Base-by-base conservation (phyloP, 2,888 invertebrate species). In the Neoitamus cyanurus region DNA sequence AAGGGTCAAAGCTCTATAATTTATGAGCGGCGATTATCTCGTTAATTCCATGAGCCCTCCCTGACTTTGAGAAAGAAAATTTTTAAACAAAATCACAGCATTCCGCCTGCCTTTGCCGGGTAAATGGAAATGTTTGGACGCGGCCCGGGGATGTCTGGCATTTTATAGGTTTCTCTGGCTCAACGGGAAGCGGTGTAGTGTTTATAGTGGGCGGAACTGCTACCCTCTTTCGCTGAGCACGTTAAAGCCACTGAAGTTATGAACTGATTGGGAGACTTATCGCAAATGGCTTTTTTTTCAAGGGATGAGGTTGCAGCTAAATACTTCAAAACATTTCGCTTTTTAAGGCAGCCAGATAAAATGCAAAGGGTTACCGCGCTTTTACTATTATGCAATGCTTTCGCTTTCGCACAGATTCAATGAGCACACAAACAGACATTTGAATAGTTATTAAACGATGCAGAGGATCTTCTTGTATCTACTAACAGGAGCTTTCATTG, bases 1-100 rank as follows among this genome's bases (percentile, higher is more conserved):
- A 78, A 78, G 78, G 78, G 78, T 78, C 78, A 78, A 78, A 78
- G 78, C 78, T 78, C 78, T 78, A 48, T 78, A 78, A 78, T 78
- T 78, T 78, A 78, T 78, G 78, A 78, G 78, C 78, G 15, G 58
- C 48, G 78, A 78, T 78, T 78, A 78, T 78, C 78, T 78, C 78
- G 78, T 78, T 78, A 78, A 78, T 78, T 78, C 58, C 48, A 48
- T 48, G 58, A 70, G 30, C 58, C 48, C 48, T 34, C 25, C 15
- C 28, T 37, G 48, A 78, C 20, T 48, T 58, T 78, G 9, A 31
- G 48, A 28, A 77, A 46, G 48, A 78, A 42, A 48, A 78, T 25
- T 34, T 78, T 20, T 31, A 48, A 48, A 77, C 42, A 77, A 78
- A 78, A 78, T 78, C 48, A 48, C 48, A 42, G 48, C 78, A 78